A percentile compares a stretch with the other conserved stretches of the same genome.
These are phyloP conservation scores for Chitala chitala DNA, from an alignment of 2,113 vertebrate genomes.

Conservation along the genomic window DNA sequence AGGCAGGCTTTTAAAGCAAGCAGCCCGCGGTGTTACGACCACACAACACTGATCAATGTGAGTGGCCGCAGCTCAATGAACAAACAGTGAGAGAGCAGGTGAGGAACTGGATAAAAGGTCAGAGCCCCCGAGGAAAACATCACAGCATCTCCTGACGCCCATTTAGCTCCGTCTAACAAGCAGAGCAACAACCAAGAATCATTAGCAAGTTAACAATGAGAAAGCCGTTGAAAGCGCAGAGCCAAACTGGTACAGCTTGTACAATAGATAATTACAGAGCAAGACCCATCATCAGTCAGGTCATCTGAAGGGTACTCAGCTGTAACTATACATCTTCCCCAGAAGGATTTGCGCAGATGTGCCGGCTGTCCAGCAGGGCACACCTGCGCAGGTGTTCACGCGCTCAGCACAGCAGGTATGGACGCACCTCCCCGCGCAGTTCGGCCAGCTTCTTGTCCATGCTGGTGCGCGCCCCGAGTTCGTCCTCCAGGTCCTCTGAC, in stretches of 20 bases:
- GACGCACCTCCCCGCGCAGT: conserved; percentile 78
- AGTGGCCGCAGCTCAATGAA: not conserved
- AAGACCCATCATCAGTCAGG: no score
- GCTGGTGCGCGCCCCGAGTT: conserved; percentile 82
- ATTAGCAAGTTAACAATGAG: not conserved
- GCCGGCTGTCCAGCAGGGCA: no score
- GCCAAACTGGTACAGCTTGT: no score
- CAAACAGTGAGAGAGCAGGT: not conserved
- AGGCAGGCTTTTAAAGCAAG: not conserved
- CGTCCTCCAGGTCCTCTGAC: conserved; percentile 89
- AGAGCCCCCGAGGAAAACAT: not conserved
- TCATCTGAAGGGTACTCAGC: no score
- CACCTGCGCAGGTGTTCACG: not conserved
- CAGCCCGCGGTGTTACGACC: no score
- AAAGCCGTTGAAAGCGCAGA: not conserved
- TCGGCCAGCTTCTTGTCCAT: conserved; percentile 97
- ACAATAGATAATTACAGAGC: no score
- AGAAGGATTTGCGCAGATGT: no score
- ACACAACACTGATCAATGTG: not conserved
- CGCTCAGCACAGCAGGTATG: not conserved
- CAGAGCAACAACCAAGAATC: not conserved
- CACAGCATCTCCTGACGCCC: no score
- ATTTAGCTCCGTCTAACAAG: not conserved
- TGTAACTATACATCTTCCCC: no score
- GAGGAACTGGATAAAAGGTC: not conserved